Conservation (phyloP, 2,888 invertebrate genomes). For the Ceramica pisi region DNA sequence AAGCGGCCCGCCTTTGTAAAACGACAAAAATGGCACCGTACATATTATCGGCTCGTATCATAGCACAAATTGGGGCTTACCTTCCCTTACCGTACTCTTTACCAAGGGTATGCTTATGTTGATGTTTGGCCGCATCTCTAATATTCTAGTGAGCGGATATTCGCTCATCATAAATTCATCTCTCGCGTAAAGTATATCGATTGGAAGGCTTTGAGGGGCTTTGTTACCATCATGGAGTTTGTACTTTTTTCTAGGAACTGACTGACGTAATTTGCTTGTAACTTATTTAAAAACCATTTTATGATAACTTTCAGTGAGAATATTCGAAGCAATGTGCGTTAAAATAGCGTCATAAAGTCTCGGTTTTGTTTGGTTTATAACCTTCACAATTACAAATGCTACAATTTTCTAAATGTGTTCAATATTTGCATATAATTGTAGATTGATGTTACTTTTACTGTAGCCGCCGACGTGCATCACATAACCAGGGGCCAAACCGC, state of each 20-base stretch:
- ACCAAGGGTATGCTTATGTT: slow-evolving; percentile 13
- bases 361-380: background rate
- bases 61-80: background rate
- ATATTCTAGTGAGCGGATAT: slow-evolving; percentile 21
- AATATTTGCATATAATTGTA: background rate
- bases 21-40: too few species aligned
- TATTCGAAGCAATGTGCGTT: background rate
- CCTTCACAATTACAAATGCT: too few species aligned
- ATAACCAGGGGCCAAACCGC: too few species aligned
- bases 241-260: slow-evolving; percentile 11
- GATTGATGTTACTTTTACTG: background rate
- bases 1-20: too few species aligned
- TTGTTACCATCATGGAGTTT: slow-evolving; percentile 20
- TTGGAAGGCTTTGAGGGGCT: slow-evolving; percentile 20
- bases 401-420: too few species aligned
- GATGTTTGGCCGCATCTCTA: slow-evolving; percentile 18
- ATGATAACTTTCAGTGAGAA: background rate
- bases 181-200: slow-evolving; percentile 35
- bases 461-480: too few species aligned
- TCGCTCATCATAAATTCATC: slow-evolving; percentile 50
- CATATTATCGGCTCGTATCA: too few species aligned
- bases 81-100: background rate
- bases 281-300: background rate
- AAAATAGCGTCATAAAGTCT: background rate
- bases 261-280: background rate